Base-by-base conservation (phyloP, 2,113 vertebrate genomes). In the Pelecanus crispus region DNA sequence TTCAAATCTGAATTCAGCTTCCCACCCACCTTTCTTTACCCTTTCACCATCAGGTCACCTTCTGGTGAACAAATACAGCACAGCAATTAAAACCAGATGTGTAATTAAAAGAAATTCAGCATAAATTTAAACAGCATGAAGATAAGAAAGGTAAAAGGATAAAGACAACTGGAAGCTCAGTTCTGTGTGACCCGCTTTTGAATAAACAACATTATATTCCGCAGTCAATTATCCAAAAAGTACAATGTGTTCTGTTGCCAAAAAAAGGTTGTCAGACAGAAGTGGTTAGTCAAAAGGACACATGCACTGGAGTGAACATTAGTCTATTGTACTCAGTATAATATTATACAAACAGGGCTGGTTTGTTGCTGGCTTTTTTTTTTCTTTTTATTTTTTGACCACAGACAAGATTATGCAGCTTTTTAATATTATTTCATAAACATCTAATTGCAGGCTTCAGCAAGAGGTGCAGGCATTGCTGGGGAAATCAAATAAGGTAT, bases 161-260 rank as follows among this genome's bases (percentile, higher is more conserved):
- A 93, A 97, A 97, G 94, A 96, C 92, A 95, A 96, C 74, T 92
- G 94, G 96, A 97, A 95, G 93, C 86, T 97, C 95, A 89, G 94
- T 96, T 97, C 95, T 93, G 62, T 97, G 93, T 98, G 98, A 98
- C 98, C 98, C 91, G 96, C 97, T 98, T 98, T 97, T 98, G 95
- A 98, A 98, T 98, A 98, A 98, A 98, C 98, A 98, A 91, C 96
- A 81, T 97, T 97, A 95, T 97, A 98, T 98, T 98, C 97, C 97
- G 95, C 95, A 97, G 98, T 98, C 97, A 98, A 92, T 98, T 98
- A 98, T 98, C 98, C 98, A 97, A 94, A 96, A 97, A 97, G 98
- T 97, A 98, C 98, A 97, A 86, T 96, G 96, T 98, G 98, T 98
- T 98, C 98, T 96, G 87, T 91, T 96, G 97, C 97, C 97, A 97